These are phyloP conservation scores for Tipula lateralis DNA, from an alignment of 2,888 invertebrate genomes.

Conservation along the genomic window DNA sequence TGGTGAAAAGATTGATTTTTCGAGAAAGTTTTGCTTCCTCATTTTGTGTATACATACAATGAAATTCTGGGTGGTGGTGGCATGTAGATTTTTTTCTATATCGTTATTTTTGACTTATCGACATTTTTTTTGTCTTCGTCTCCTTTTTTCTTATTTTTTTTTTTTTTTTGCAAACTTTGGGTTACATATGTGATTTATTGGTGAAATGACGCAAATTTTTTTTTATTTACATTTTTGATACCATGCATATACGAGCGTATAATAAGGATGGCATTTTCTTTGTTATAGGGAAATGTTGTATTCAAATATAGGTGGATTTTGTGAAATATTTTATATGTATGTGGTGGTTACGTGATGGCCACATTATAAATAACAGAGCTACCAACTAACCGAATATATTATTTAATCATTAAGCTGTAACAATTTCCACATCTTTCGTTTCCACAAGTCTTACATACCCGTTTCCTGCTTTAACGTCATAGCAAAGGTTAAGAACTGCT, in stretches of 20 bases:
- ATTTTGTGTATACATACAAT: background rate
- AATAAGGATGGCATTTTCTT: background rate
- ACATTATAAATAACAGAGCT: no score
- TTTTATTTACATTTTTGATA: background rate
- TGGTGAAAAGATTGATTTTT: background rate
- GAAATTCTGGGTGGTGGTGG: background rate
- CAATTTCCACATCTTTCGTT: no score
- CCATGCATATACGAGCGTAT: background rate
- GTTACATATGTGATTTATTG: background rate
- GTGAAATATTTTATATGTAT: background rate
- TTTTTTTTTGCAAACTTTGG: background rate
- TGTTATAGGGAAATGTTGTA: background rate
- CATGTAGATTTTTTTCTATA: background rate
- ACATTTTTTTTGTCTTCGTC: background rate
- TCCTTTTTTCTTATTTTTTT: background rate
- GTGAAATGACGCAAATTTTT: background rate
- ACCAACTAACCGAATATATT: no score
- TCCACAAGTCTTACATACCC: no score
- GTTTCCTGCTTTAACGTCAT: no score
- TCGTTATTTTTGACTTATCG: background rate
- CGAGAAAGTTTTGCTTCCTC: background rate
- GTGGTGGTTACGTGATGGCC: background rate
- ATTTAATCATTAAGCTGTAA: no score
- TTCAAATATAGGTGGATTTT: background rate
- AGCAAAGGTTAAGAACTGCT: no score